Evolutionary conservation across 2,797 vertebrate genomes (phyloP).

Genomic region (Babyrousa celebensis): DNA sequence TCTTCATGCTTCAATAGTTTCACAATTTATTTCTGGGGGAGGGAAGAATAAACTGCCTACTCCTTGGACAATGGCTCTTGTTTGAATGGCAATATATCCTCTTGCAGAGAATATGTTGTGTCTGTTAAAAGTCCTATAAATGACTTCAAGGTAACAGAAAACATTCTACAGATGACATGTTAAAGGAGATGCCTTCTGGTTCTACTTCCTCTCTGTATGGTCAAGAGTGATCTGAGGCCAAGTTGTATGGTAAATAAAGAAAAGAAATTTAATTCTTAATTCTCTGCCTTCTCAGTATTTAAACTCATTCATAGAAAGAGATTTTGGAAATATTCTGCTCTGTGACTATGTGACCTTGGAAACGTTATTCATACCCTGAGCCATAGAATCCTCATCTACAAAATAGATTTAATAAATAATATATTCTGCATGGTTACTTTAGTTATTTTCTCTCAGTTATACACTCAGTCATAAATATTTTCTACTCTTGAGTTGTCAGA

Average conservation of each 20-base stretch:
- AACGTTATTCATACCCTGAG: neutral
- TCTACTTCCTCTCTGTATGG: neutral
- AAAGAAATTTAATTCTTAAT: neutral
- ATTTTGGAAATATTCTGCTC: neutral
- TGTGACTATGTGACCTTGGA: neutral
- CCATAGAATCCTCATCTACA: neutral
- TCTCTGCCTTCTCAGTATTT: neutral
- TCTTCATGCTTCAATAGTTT: constrained; percentile 41
- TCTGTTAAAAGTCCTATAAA: constrained; percentile 39
- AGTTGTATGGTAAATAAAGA: neutral
- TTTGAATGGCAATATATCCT: neutral
- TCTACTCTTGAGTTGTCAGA: neutral
- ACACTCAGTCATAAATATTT: neutral
- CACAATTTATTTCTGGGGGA: neutral
- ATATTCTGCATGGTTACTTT: neutral
- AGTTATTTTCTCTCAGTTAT: neutral
- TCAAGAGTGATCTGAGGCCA: neutral
- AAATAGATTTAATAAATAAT: constrained; percentile 3
- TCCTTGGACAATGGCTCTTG: neutral
- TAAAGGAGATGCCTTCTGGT: neutral
- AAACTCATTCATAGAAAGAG: neutral
- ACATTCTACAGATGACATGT: neutral
- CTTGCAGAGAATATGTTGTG: neutral
- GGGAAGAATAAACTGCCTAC: neutral
- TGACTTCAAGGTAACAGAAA: constrained; percentile 47